Evolutionary conservation across 2,888 invertebrate species (phyloP).

Genomic region (Pocota personata): DNA sequence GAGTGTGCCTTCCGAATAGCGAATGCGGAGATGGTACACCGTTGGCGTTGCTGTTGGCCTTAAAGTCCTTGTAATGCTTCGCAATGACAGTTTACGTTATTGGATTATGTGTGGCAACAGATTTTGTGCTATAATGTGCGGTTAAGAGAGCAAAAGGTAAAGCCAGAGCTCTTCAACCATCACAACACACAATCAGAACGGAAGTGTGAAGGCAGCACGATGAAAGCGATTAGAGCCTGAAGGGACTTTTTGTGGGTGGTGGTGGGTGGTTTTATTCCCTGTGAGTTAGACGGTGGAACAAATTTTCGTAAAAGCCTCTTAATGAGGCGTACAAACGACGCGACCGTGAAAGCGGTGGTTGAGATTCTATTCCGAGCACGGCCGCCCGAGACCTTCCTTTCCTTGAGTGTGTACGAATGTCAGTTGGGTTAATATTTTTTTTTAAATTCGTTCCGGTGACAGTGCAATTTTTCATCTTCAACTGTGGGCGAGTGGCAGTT

Average conservation of each 20-base stretch:
- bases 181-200: constrained; percentile 19
- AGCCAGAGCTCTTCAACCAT: constrained; percentile 21
- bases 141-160: constrained; percentile 37
- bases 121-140: constrained; percentile 64
- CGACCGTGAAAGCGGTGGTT: constrained; percentile 27
- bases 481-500: background rate
- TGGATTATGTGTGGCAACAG: constrained; percentile 70
- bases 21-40: constrained; percentile 10
- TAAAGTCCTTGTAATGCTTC: constrained; percentile 67
- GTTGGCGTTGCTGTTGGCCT: constrained; percentile 34
- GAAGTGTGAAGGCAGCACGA: constrained; percentile 13
- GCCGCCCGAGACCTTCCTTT: background rate
- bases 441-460: constrained; percentile 12
- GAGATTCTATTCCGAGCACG: background rate
- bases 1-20: constrained; percentile 15
- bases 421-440: constrained; percentile 16
- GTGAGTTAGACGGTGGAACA: constrained; percentile 1
- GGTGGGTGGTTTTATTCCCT: background rate
- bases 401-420: background rate
- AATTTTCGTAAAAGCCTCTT: constrained; percentile 40
- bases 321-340: constrained; percentile 38
- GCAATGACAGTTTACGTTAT: constrained; percentile 72
- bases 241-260: constrained; percentile 25
- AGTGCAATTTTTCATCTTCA: constrained; percentile 22
- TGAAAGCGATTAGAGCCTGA: constrained; percentile 51